These are phyloP conservation scores for Pseudomyrmex cubaensis DNA, from an alignment of 1,140 invertebrate genomes.

Conservation along the genomic window DNA sequence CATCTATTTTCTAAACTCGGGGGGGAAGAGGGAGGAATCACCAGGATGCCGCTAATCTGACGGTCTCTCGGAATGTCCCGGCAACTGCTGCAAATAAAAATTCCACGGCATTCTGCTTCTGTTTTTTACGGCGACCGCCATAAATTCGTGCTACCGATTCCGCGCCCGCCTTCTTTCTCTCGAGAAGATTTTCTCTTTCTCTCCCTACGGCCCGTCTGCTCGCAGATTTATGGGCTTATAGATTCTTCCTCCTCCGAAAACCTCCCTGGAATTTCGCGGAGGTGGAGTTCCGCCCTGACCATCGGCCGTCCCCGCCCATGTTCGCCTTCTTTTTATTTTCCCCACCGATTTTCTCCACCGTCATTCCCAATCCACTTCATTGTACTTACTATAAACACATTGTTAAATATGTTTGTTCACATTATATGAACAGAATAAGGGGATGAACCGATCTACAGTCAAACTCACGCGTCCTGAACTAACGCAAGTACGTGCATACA, in stretches of 20 bases:
- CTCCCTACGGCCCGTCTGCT: conserved; percentile 55
- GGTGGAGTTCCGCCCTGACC: conserved; percentile 45
- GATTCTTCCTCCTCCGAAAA: conserved; percentile 75
- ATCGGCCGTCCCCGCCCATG: conserved; percentile 9
- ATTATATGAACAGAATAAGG: conserved; percentile 16
- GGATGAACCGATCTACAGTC: neutral
- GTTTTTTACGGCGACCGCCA: conserved; percentile 74
- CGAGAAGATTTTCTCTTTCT: conserved; percentile 59
- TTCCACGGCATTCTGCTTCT: conserved; percentile 64
- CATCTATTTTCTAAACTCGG: neutral
- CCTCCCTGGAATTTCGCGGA: conserved; percentile 46
- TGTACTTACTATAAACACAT: neutral
- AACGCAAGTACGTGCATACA: too few relatives aligned
- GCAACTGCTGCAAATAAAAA: conserved; percentile 75
- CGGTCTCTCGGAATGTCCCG: conserved; percentile 22
- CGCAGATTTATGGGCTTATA: conserved; percentile 81
- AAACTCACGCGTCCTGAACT: conserved; percentile 20
- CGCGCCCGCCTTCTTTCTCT: conserved; percentile 46
- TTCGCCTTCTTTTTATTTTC: conserved; percentile 39
- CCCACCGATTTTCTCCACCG: conserved; percentile 1
- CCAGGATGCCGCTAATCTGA: conserved; percentile 40
- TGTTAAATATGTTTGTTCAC: neutral
- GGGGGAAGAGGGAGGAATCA: neutral
- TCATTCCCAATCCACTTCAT: conserved; percentile 20
- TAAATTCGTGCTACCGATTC: conserved; percentile 75